phyloP scores from a whole-genome alignment of 1,140 invertebrate genomes.

The Nomia melanderi region DNA sequence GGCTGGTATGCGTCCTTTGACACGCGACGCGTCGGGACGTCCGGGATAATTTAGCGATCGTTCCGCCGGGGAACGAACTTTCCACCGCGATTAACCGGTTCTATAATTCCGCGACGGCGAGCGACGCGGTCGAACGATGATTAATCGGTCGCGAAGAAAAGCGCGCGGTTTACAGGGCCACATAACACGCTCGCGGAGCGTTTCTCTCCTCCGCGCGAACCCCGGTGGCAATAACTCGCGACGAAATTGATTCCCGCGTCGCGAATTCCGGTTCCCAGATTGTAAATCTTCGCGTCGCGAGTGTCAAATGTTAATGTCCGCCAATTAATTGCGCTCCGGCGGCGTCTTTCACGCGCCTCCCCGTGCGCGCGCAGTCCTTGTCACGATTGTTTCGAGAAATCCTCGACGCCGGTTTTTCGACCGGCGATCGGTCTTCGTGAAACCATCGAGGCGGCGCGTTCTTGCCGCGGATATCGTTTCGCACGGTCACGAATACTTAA shows the following conservation, averaged over 20 bases:
- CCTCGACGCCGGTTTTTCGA: no score
- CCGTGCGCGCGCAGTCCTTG: no score
- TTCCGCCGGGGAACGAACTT: constrained; percentile 9
- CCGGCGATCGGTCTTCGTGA: no score
- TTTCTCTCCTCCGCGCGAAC: neutral
- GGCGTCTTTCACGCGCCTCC: no score
- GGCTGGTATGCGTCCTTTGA: neutral
- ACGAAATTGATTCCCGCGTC: neutral
- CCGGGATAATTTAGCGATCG: constrained; percentile 13
- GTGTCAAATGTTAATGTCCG: neutral
- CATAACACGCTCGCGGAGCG: no score
- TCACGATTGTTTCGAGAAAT: no score
- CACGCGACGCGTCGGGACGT: neutral
- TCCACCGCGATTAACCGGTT: neutral
- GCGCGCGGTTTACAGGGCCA: neutral
- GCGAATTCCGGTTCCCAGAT: neutral
- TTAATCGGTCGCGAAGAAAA: constrained; percentile 15
- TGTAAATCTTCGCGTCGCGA: neutral
- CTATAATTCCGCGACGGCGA: neutral
- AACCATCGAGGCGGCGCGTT: no score
- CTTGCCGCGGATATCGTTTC: no score
- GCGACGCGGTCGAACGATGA: constrained; percentile 19
- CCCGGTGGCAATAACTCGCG: neutral
- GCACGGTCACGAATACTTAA: no score
- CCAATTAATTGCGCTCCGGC: no score